Percentiles rank a stretch among this genome's conserved stretches.
phyloP scores from a whole-genome alignment of 2,797 vertebrate genomes.

The Mormyrops attenuatus region DNA sequence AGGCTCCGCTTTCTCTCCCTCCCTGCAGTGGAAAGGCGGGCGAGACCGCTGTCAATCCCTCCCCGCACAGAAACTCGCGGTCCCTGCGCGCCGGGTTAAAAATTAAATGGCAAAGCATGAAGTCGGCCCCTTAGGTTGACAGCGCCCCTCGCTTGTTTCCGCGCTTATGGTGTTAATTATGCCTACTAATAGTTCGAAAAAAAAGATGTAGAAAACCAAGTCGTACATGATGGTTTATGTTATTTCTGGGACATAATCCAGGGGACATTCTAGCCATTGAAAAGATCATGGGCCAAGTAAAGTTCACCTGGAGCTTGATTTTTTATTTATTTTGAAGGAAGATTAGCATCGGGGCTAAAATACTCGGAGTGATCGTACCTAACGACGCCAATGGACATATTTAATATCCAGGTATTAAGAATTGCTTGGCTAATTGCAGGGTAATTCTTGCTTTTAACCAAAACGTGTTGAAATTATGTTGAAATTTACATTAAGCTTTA shows the following conservation, averaged over 20 bases:
- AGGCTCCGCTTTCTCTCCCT: conserved; percentile 13
- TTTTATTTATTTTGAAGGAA: background rate
- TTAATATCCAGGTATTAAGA: background rate
- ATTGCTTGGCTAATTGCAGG: background rate
- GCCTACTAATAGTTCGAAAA: background rate
- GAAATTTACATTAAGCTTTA: background rate
- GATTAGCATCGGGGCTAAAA: background rate
- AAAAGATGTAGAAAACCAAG: background rate
- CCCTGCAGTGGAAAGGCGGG: conserved; percentile 23
- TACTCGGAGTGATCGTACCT: background rate
- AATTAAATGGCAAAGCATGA: conserved; percentile 41
- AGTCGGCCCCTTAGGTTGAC: conserved; percentile 40
- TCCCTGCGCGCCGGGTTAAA: conserved; percentile 56
- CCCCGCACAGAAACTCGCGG: conserved; percentile 35
- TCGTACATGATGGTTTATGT: background rate
- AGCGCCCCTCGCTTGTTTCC: conserved; percentile 33
- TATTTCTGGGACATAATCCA: background rate
- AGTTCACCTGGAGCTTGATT: background rate
- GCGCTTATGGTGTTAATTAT: background rate
- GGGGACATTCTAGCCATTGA: background rate
- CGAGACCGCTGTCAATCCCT: conserved; percentile 34
- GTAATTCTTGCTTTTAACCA: background rate
- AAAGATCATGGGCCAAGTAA: background rate
- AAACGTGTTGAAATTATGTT: background rate
- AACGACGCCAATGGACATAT: background rate